Evolutionary conservation across 2,797 vertebrate genomes (phyloP), one percentile per base, ranked within the genome.

Genomic region (Muraenolepis orangiensis): DNA sequence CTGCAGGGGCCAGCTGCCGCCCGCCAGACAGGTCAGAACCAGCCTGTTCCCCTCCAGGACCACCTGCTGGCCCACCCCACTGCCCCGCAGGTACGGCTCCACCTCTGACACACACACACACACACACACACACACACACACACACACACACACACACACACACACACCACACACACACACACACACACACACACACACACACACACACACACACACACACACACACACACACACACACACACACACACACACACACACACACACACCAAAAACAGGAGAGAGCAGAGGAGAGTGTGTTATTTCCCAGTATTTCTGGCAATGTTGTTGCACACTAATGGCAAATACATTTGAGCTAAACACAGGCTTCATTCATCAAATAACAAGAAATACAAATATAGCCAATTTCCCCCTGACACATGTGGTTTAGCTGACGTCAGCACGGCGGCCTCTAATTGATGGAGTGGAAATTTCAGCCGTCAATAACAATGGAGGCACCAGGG

Each of bases 1-100:
- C 91, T 98, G 96, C 18, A 99, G 93, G 0, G 98, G 98, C 97
- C 97, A 99, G 92, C 97, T 99, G 87, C 98, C 98, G 90, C 98
- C 97, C 0, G 96, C 97, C 94, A 96, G 96, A 91, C 98, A 99
- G 4, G 96, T 99, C 87, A 99, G 93, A 74, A 99, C 97, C 91
- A 99, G 92, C 14, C 96, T 92, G 91, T 99, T 99, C 74, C 97
- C 95, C 80, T 99, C 97, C 90, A 99, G 88, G 87, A 96, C 96
- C 80, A 98, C 93, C 88, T 97, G 97, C 83, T 94, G 89, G 72
- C 93, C 94, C 0, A 92, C 92, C 94, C 94, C 31, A 91, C 95
- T 93, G 93, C 97, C 91, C 94, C 95, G 85, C 95, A 99, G 0
- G 96, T 97, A 80, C 94, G 94, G 81, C 93, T 96, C 97, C 16